phyloP scores from a whole-genome alignment of 2,113 vertebrate species.

The Cichladusa arquata region DNA sequence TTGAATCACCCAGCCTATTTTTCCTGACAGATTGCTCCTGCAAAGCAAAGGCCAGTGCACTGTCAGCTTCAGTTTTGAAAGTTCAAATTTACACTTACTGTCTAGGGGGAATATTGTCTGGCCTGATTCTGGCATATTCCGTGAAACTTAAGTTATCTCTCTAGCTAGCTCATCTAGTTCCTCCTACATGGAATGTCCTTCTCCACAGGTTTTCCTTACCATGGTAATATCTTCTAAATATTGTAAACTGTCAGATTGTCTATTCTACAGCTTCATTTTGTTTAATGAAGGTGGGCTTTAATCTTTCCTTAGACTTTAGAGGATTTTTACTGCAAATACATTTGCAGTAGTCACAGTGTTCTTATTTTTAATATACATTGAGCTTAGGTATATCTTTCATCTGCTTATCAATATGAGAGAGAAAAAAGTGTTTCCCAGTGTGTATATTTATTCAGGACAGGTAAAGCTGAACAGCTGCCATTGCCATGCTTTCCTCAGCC shows the following conservation, averaged over 20 bases:
- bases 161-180: background rate
- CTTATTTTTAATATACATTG: background rate
- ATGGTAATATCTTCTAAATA: background rate
- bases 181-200: background rate
- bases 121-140: background rate
- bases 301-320: background rate
- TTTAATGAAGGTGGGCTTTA: background rate
- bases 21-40: background rate
- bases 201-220: background rate
- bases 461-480: background rate
- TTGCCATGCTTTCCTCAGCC: background rate
- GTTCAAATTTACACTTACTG: background rate
- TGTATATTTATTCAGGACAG: background rate
- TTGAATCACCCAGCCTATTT: background rate
- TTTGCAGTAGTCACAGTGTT: background rate
- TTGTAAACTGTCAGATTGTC: background rate
- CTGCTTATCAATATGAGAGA: fast-evolving
- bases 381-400: background rate
- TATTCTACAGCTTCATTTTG: background rate
- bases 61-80: background rate
- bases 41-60: background rate
- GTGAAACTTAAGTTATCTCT: background rate
- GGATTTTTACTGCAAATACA: background rate
- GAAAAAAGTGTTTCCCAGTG: background rate
- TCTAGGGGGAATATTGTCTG: background rate